Evolutionary conservation across 2,888 invertebrate genomes (phyloP).

Genomic region (Malacosoma neustria): DNA sequence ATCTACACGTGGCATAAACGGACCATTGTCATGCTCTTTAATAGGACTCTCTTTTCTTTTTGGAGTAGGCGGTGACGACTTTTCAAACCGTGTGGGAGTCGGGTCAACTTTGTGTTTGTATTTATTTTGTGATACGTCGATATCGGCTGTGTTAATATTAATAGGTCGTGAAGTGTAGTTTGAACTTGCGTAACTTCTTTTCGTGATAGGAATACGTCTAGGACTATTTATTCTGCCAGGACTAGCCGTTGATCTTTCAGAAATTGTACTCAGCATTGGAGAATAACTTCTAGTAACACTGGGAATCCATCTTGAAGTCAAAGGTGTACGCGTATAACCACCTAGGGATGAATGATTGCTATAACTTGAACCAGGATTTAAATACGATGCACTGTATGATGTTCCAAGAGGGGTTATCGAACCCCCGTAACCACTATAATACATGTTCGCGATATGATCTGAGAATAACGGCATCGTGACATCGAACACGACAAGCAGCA

Average conservation of each 20-base stretch:
- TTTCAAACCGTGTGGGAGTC: conserved; percentile 11
- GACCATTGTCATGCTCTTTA: conserved; percentile 44
- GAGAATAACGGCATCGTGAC: conserved; percentile 79
- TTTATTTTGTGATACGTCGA: conserved; percentile 84
- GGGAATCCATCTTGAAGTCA: conserved; percentile 50
- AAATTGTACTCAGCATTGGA: conserved; percentile 84
- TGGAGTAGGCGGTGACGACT: conserved; percentile 21
- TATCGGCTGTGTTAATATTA: conserved; percentile 88
- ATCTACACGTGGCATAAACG: conserved; percentile 62
- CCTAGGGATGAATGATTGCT: conserved; percentile 66
- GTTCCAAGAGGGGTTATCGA: conserved; percentile 48
- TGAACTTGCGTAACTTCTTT: conserved; percentile 59
- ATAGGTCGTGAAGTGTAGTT: conserved; percentile 76
- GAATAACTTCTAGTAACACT: conserved; percentile 74
- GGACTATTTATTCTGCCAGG: conserved; percentile 59
- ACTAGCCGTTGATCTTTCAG: conserved; percentile 51
- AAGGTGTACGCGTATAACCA: conserved; percentile 70
- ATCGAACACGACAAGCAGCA: conserved; percentile 28
- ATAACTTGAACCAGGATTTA: conserved; percentile 63
- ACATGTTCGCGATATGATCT: conserved; percentile 78
- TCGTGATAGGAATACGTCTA: conserved; percentile 60
- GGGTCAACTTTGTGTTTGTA: conserved; percentile 55
- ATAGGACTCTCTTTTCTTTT: conserved; percentile 27
- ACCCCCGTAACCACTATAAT: conserved; percentile 68
- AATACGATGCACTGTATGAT: conserved; percentile 66